Percentiles rank a stretch among this genome's conserved stretches.
These are phyloP conservation scores for Himalopsyche tibetana DNA, from an alignment of 2,888 invertebrate species.

Conservation along the genomic window DNA sequence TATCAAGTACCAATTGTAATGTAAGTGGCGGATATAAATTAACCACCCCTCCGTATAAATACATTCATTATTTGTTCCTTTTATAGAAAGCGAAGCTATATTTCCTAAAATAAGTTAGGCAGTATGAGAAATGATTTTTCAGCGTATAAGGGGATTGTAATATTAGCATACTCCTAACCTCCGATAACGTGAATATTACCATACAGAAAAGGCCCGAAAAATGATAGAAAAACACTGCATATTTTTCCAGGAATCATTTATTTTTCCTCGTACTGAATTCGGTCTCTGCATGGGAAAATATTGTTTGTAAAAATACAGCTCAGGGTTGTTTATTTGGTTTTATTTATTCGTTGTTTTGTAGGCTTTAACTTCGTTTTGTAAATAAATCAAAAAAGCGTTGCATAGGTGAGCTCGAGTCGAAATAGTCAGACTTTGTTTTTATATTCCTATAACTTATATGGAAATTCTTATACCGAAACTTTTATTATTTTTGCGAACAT, in stretches of 20 bases:
- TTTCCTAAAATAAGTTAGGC: too few relatives aligned
- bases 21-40: too few relatives aligned
- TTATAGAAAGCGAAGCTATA: too few relatives aligned
- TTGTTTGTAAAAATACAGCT: neutral
- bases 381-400: neutral
- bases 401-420: neutral
- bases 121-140: neutral
- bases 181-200: constrained; percentile 21
- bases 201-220: neutral
- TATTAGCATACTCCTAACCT: neutral
- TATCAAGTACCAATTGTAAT: too few relatives aligned
- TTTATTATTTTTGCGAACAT: too few relatives aligned
- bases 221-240: neutral
- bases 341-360: neutral
- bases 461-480: too few relatives aligned
- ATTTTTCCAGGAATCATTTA: constrained; percentile 20
- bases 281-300: too few relatives aligned
- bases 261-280: neutral
- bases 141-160: neutral
- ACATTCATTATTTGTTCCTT: too few relatives aligned
- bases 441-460: neutral
- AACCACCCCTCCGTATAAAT: too few relatives aligned
- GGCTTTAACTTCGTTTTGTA: neutral
- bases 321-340: constrained; percentile 22
- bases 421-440: neutral